Evolutionary conservation across 2,888 invertebrate species (phyloP).

Genomic region (Octonoba sinensis): DNA sequence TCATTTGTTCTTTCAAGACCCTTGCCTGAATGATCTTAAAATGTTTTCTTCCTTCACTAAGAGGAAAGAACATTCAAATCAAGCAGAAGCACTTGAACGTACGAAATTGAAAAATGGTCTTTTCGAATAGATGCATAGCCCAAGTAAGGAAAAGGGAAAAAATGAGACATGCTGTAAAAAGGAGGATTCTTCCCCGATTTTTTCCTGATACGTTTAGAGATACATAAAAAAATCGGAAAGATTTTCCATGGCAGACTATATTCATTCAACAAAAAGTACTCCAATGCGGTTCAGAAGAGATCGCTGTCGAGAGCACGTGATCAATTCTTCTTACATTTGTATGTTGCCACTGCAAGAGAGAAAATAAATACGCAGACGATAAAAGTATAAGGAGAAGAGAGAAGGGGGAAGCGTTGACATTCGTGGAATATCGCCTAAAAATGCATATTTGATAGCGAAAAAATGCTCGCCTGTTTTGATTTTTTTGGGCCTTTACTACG

Average conservation of each 20-base stretch:
- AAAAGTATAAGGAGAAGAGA: conserved; percentile 24
- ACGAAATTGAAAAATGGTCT: conserved; percentile 36
- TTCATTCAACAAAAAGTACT: conserved; percentile 39
- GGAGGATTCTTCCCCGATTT: neutral
- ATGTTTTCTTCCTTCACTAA: no score
- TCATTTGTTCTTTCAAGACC: no score
- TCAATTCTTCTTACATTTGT: conserved; percentile 51
- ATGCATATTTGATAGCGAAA: conserved; percentile 61
- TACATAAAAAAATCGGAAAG: conserved; percentile 16
- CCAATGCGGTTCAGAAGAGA: conserved; percentile 8
- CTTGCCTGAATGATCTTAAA: no score
- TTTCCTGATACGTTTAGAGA: conserved; percentile 30
- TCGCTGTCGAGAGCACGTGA: conserved; percentile 30
- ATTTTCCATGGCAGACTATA: conserved; percentile 10
- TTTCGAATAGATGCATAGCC: conserved; percentile 30
- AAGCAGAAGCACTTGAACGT: conserved; percentile 15
- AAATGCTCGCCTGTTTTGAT: conserved; percentile 8
- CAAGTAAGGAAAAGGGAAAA: conserved; percentile 34
- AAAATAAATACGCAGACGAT: conserved; percentile 47
- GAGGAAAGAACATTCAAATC: conserved; percentile 31
- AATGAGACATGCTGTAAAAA: conserved; percentile 2
- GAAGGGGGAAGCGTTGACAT: conserved; percentile 37
- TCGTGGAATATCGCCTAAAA: conserved; percentile 37
- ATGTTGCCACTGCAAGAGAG: conserved; percentile 38
- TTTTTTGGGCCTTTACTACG: neutral